A percentile compares a stretch with the other conserved stretches of the same genome.
Evolutionary conservation across 2,113 vertebrate species (phyloP).

Genomic region (Equus quagga): DNA sequence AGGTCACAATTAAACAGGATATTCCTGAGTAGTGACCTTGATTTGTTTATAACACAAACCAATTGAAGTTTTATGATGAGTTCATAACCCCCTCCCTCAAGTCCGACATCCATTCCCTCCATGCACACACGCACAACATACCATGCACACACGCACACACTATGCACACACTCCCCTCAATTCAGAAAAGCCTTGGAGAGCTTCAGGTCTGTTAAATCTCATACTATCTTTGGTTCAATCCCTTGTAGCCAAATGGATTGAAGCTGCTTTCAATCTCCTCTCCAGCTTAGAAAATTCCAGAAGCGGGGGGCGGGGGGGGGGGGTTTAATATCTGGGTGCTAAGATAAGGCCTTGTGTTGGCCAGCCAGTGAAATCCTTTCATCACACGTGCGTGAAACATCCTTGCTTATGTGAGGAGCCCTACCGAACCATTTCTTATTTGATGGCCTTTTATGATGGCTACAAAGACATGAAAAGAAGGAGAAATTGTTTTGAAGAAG

Average conservation of each 20-base stretch:
- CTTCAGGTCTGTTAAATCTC: constrained; percentile 84
- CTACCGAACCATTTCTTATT: not conserved
- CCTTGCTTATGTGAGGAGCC: not conserved
- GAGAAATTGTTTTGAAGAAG: not conserved
- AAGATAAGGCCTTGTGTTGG: not conserved
- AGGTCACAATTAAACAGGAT: not conserved
- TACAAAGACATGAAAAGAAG: not conserved
- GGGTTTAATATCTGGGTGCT: no score
- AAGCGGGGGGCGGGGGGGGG: not conserved
- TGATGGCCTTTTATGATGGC: not conserved
- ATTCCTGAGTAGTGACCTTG: not conserved
- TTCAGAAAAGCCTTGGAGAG: constrained; percentile 93
- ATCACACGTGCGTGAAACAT: not conserved
- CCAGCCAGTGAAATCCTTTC: not conserved
- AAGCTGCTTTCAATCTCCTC: not conserved
- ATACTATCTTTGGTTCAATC: not conserved
- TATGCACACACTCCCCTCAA: constrained; percentile 89
- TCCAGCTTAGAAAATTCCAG: not conserved
- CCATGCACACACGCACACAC: not conserved
- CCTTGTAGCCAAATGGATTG: not conserved
- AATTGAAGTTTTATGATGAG: constrained; percentile 91
- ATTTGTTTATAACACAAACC: not conserved
- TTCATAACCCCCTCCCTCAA: constrained; percentile 45
- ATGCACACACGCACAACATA: not conserved
- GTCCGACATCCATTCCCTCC: no score